These are phyloP conservation scores for Cheilosia vulpina DNA, from an alignment of 2,888 invertebrate genomes.

Conservation along the genomic window DNA sequence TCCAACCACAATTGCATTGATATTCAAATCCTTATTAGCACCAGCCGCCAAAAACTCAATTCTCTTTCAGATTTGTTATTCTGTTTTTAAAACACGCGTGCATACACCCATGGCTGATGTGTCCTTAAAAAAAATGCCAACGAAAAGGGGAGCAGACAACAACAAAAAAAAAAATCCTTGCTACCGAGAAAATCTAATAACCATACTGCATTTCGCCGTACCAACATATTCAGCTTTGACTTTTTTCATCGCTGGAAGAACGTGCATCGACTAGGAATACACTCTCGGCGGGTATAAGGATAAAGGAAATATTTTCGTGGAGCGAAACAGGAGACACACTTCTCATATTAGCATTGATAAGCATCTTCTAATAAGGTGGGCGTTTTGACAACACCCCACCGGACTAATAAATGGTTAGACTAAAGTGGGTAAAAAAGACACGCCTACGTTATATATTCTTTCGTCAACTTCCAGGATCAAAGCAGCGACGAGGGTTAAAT, in stretches of 20 bases:
- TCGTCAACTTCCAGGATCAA: slow-evolving; percentile 33
- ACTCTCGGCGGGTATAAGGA: neutral
- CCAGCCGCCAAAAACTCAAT: neutral
- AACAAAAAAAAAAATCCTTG: neutral
- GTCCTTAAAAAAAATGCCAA: neutral
- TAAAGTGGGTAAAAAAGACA: slow-evolving; percentile 43
- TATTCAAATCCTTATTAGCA: neutral
- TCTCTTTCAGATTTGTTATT: neutral
- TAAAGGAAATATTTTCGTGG: slow-evolving; percentile 13
- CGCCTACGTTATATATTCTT: slow-evolving; percentile 26
- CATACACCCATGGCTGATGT: neutral
- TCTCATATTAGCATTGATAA: slow-evolving; percentile 71
- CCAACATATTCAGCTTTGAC: neutral
- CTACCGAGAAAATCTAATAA: neutral
- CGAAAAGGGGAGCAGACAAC: neutral
- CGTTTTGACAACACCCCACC: slow-evolving; percentile 47
- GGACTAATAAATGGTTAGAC: slow-evolving; percentile 64
- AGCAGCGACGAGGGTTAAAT: slow-evolving; percentile 22
- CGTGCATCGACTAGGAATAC: slow-evolving; percentile 45
- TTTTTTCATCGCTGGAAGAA: slow-evolving; percentile 6
- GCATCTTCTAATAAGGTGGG: slow-evolving; percentile 64
- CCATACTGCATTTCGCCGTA: neutral
- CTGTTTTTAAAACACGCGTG: neutral
- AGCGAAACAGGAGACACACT: slow-evolving; percentile 49
- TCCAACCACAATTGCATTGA: neutral